These are phyloP conservation scores for Xenentodon cancila DNA, from an alignment of 2,797 vertebrate species.

Conservation along the genomic window DNA sequence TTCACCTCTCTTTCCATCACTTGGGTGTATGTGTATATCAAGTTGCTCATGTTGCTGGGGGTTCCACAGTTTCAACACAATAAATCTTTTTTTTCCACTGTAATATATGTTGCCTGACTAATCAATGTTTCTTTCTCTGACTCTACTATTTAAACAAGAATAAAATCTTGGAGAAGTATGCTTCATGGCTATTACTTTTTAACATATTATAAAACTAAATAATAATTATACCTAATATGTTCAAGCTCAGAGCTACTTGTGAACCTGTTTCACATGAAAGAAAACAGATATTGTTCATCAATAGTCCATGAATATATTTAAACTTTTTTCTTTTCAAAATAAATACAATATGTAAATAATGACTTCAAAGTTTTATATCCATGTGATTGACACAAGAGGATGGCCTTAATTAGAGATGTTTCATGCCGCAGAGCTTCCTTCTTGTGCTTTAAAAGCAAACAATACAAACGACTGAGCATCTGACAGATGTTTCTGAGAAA, in stretches of 20 bases:
- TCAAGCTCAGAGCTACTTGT: too few relatives aligned
- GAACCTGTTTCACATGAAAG: too few relatives aligned
- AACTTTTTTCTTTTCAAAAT: conserved; percentile 19
- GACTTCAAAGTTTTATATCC: conserved; percentile 4
- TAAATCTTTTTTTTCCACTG: conserved; percentile 60
- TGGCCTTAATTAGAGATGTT: conserved; percentile 37
- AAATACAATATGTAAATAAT: conserved; percentile 46
- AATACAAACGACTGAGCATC: conserved; percentile 61
- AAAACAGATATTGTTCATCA: conserved; percentile 27
- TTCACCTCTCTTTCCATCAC: conserved; percentile 72
- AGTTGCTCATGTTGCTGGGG: conserved; percentile 81
- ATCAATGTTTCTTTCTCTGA: conserved; percentile 59
- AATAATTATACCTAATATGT: too few relatives aligned
- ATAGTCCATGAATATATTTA: conserved; percentile 37
- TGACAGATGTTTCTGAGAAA: conserved; percentile 62
- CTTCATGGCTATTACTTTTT: not conserved
- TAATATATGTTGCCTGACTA: conserved; percentile 38
- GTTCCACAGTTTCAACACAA: conserved; percentile 61
- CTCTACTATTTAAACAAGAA: not conserved
- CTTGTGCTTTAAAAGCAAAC: conserved; percentile 45
- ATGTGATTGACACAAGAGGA: too few relatives aligned
- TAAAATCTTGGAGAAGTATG: not conserved
- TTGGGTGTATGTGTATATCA: conserved; percentile 83
- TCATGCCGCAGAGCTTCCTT: conserved; percentile 29
- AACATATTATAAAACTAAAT: not conserved